Base-by-base conservation (phyloP, 2,797 vertebrate genomes). In the Agapornis canus region DNA sequence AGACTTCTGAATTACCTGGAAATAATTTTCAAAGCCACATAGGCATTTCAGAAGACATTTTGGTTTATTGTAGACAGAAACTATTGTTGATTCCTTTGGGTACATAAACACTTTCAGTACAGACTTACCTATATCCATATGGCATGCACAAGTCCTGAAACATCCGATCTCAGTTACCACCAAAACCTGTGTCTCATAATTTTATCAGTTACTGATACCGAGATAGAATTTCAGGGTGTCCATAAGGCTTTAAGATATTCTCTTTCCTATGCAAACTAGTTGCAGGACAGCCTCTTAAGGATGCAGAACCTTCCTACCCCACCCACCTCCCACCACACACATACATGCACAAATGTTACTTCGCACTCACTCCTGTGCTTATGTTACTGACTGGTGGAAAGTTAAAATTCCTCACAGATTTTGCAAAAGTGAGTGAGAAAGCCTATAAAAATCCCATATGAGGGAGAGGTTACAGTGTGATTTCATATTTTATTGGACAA, bases 21-120 rank as follows among this genome's bases (percentile, higher is more conserved):
- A 91, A 92, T 80, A 45, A 77, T 35, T 94, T 92, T 90, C 43
- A 85, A 95, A 94, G 56, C 22, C 22, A 35, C 9, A 6, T 21
- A 92, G 27, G 29, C 42, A 85, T 71, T 90, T 90, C 43, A 77
- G 21, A 25, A 68, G 5, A 56, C 25, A 47, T 22, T 83, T 80
- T 69, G 22, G 35, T 47, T 91, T 82, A 19, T 63, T 82, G 87
- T 63, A 95, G 65, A 59, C 20, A 70, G 59, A 79, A 89, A 31
- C 7, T 40, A n/a, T 32, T 2, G 0, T 35, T 57, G 18, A 52
- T 80, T 63, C 42, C 15, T 37, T 35, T 92, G 16, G 16, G 22
- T 26, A 45, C 40, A 64, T 47, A 45, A 66, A 47, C 19, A 26
- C 16, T 71, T 60, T 56, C 29, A 89, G n/a, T 54, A 66, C 31